These are phyloP conservation scores for Neostethus bicornis DNA, from an alignment of 2,797 vertebrate species.

Conservation along the genomic window DNA sequence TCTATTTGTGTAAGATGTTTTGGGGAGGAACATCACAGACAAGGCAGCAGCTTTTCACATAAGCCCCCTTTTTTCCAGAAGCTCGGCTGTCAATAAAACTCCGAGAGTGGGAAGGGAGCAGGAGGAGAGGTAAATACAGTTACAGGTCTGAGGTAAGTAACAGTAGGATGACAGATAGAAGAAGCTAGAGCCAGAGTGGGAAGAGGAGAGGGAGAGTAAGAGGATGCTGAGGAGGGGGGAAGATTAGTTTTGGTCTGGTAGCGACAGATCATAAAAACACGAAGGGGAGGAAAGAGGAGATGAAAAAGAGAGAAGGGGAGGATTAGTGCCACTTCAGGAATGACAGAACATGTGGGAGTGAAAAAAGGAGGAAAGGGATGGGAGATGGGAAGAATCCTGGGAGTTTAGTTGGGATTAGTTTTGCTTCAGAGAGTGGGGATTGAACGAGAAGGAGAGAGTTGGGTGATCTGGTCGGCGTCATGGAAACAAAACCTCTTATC, in stretches of 20 bases:
- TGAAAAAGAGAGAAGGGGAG: slow-evolving; percentile 69
- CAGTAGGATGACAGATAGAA: slow-evolving; percentile 48
- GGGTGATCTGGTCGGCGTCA: slow-evolving; percentile 67
- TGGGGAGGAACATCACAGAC: slow-evolving; percentile 44
- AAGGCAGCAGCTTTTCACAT: slow-evolving; percentile 34
- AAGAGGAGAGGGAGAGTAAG: slow-evolving; percentile 24
- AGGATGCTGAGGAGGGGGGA: slow-evolving; percentile 16
- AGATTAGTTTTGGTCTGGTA: slow-evolving; percentile 83
- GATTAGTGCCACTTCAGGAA: slow-evolving; percentile 82
- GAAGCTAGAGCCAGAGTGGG: slow-evolving; percentile 29
- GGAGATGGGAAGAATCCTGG: slow-evolving; percentile 70
- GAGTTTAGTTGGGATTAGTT: slow-evolving; percentile 82
- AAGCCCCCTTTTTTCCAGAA: slow-evolving; percentile 33
- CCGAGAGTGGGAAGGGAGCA: slow-evolving; percentile 23
- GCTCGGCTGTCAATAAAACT: slow-evolving; percentile 49
- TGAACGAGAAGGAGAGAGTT: slow-evolving; percentile 67
- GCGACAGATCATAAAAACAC: slow-evolving; percentile 81
- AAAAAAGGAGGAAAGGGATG: slow-evolving; percentile 57
- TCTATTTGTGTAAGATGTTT: slow-evolving; percentile 62
- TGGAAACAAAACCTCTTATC: slow-evolving; percentile 76
- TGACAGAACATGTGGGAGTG: slow-evolving; percentile 64
- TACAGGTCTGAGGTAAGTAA: slow-evolving; percentile 65
- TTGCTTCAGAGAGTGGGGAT: slow-evolving; percentile 73
- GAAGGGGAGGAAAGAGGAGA: slow-evolving; percentile 70
- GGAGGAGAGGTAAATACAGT: slow-evolving; percentile 59